Evolutionary conservation across 2,888 invertebrate species (phyloP), one percentile per base, ranked within the genome.

Genomic region (Trissoscelio sp.): DNA sequence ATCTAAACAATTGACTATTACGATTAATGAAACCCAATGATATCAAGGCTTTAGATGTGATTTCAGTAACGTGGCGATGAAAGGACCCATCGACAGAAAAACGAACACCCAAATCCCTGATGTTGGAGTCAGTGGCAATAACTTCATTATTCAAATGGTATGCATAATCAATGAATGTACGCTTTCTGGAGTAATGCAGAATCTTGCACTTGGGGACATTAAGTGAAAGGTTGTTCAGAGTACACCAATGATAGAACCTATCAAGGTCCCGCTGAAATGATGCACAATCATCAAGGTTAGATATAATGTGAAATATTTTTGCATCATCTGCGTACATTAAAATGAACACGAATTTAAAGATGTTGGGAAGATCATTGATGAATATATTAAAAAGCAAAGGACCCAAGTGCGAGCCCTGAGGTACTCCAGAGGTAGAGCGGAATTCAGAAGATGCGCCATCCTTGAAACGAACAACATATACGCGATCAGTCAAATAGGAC

Each of bases 211-310:
- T 57, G n/a, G 18, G 20, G n/a, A 34, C n/a, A 12, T 34, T 57
- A 34, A 57, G 57, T 4, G 34, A 12, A n/a, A 57, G 9, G 4
- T 24, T 34, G 34, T 57, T 31, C 4, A 11, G 6, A n/a, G 20
- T 18, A 22, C 39, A 58, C 58, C 58, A 58, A 2, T 58, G 6
- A 3, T 14, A 16, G 7, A 58, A 20, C 12, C 58, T n/a, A n/a
- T n/a, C n/a, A n/a, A n/a, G n/a, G n/a, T n/a, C n/a, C n/a, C n/a
- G n/a, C n/a, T n/a, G n/a, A n/a, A 60, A 16, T n/a, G 12, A 39
- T 1, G 5, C 2, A 11, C 60, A 42, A n/a, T 60, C 42, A 14
- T 60, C 12, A n/a, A 7, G 2, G 34, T 7, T 14, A 7, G 12
- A 14, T 24, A 60, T 22, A 14, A 42, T 0, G 7, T 60, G 24